Evolutionary conservation across 2,113 vertebrate genomes (phyloP), one percentile per base, ranked within the genome.

Genomic region (Acanthisitta chloris): DNA sequence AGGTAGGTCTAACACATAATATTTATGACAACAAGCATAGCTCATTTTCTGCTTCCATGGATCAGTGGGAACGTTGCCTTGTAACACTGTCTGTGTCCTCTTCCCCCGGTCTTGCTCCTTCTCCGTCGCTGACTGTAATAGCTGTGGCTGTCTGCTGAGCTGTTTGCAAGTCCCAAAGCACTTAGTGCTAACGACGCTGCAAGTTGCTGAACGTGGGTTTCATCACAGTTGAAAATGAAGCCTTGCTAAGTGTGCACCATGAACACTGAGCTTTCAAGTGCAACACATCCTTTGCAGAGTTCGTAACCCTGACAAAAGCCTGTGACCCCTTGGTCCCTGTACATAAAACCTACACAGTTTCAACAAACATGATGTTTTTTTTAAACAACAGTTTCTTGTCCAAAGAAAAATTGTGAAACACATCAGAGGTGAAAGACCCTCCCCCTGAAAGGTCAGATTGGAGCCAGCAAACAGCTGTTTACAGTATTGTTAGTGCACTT

Each of bases 1-100:
- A 95, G 61, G 61, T 1, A 55, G 72, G 24, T 43, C 28, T 65
- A 78, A 66, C 26, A 73, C 2, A 8, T 12, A 33, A 55, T 36
- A 71, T 72, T 46, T 17, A 40, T 12, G n/a, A 19, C 48, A 14
- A 45, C 29, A 20, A 54, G 17, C 23, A 38, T 29, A 33, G 40
- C 15, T 31, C 3, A 7, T 48, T 62, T 83, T 69, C 74, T 38
- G 46, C n/a, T 52, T 83, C 69, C 36, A 10, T 3, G 52, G 48
- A 38, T 61, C 67, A 28, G 52, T 7, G 6, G 40, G 65, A 89
- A 83, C 1, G 7, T 21, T 3, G 3, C 26, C 54, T 69, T 1
- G 0, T 31, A 62, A 29, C 51, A 26, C 8, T 0, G 0, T 4
- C 23, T 16, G 8, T 34, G 48, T 61, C 20, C 23, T 84, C 36